Percentiles rank a stretch among this genome's conserved stretches.
Conservation (phyloP, 2,888 invertebrate genomes). For the Dynastes grantii region DNA sequence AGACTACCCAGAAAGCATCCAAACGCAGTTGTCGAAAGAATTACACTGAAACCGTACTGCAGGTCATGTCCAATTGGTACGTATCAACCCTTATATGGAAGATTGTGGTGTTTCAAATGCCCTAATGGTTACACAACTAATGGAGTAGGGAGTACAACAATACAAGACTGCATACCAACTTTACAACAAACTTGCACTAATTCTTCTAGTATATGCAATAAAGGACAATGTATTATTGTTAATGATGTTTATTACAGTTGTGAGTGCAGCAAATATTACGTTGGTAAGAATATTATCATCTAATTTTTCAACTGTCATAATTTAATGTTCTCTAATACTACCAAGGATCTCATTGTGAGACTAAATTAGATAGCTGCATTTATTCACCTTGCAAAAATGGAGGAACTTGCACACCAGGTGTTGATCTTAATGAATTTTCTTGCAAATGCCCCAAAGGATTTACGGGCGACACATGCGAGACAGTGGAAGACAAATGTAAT, state of each 20-base stretch:
- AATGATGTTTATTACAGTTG: slow-evolving; percentile 70
- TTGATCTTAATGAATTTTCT: slow-evolving; percentile 60
- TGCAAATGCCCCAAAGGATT: slow-evolving; percentile 73
- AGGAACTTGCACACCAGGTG: slow-evolving; percentile 69
- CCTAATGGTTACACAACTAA: slow-evolving; percentile 72
- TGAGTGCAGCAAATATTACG: slow-evolving; percentile 71
- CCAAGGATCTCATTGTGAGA: slow-evolving; percentile 74
- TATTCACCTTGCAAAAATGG: slow-evolving; percentile 74
- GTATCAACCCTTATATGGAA: slow-evolving; percentile 76
- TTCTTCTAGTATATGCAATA: slow-evolving; percentile 71
- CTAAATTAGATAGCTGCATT: slow-evolving; percentile 70
- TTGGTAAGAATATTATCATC: slow-evolving; percentile 66
- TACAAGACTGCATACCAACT: slow-evolving; percentile 71
- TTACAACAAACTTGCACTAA: slow-evolving; percentile 71
- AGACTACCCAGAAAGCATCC: slow-evolving; percentile 61
- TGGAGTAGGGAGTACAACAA: slow-evolving; percentile 66
- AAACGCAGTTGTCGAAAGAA: slow-evolving; percentile 62
- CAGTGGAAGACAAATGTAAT: slow-evolving; percentile 65
- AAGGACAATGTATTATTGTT: slow-evolving; percentile 66
- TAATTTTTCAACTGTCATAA: not conserved
- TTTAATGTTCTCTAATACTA: not conserved
- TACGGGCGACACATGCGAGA: slow-evolving; percentile 72
- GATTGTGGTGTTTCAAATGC: slow-evolving; percentile 74
- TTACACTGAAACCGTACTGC: slow-evolving; percentile 74
- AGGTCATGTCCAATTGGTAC: slow-evolving; percentile 74